Evolutionary conservation across 2,888 invertebrate species (phyloP), one percentile per base, ranked within the genome.

Genomic region (Heliconius aoede): DNA sequence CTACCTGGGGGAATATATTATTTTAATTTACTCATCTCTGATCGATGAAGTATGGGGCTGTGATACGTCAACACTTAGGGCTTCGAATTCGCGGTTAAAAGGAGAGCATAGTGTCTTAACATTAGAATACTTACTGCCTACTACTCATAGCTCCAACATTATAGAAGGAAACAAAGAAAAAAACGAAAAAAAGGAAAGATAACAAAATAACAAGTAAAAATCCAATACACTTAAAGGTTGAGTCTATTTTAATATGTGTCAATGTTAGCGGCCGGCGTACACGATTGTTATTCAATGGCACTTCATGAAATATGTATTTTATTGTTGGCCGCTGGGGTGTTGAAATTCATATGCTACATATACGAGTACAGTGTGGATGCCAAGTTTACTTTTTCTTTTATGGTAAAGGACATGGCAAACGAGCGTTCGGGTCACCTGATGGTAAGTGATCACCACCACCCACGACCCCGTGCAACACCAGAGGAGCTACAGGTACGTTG

Each of bases 251-350:
- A 89, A 89, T 90, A 89, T 86, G 87, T 89, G 88, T 89, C 88
- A 86, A 85, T 82, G 80, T 77, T 80, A 81, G 81, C 81, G 76
- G 81, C 82, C 81, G 80, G 73, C 80, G 79, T 77, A 78, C 79
- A 78, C 88, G 80, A 90, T 90, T 89, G 88, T 88, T 91, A 91
- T 90, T 91, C 91, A 90, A 90, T 90, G 86, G 87, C 82, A 85
- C 86, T 90, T 89, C 90, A 92, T 92, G 91, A 91, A 92, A 91
- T 89, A 91, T 91, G 87, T 90, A 91, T 91, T 65, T 88, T 88
- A 88, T 88, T 87, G 86, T 84, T 79, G 84, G 82, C 78, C 68
- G 69, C 77, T 82, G 80, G 81, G 79, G 81, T 80, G 82, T 84
- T 82, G 72, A 84, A 84, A 87, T 88, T 88, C 88, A 88, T 87